phyloP scores from a whole-genome alignment of 2,113 vertebrate species.

The Sebastes fasciatus region DNA sequence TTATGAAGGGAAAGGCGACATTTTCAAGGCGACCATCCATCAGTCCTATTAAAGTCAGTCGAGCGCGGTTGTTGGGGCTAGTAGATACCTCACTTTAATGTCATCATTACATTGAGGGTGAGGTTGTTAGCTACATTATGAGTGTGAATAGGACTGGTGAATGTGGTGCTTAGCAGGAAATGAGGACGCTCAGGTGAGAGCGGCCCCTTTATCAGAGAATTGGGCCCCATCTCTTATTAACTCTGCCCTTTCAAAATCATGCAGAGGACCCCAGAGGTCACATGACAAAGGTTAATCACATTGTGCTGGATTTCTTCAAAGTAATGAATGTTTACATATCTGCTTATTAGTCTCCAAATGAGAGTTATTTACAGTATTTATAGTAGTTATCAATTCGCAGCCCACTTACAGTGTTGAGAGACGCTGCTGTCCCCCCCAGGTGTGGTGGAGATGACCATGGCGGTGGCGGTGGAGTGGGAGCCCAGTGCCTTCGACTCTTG shows the following conservation, averaged over 20 bases:
- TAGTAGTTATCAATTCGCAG: background rate
- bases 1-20: conserved; percentile 31
- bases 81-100: conserved; percentile 53
- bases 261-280: background rate
- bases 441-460: conserved; percentile 72
- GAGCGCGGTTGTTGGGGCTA: conserved; percentile 18
- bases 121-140: conserved; percentile 45
- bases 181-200: conserved; percentile 28
- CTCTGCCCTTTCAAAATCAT: background rate
- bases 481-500: conserved; percentile 62
- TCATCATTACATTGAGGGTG: conserved; percentile 45
- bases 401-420: conserved; percentile 92
- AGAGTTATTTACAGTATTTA: background rate
- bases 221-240: background rate
- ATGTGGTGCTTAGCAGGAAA: conserved; percentile 25
- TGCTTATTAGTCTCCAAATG: background rate
- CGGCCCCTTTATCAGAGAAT: conserved; percentile 8
- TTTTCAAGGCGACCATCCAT: conserved; percentile 49
- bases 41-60: conserved; percentile 36
- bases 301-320: background rate
- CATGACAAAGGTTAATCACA: background rate
- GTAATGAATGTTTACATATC: background rate
- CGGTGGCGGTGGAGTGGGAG: conserved; percentile 63
- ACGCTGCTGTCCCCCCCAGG: conserved; percentile 83
- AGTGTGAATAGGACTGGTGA: background rate